Percentiles rank a stretch among this genome's conserved stretches.
Evolutionary conservation across 2,113 vertebrate genomes (phyloP).

Genomic region (Tursiops truncatus): DNA sequence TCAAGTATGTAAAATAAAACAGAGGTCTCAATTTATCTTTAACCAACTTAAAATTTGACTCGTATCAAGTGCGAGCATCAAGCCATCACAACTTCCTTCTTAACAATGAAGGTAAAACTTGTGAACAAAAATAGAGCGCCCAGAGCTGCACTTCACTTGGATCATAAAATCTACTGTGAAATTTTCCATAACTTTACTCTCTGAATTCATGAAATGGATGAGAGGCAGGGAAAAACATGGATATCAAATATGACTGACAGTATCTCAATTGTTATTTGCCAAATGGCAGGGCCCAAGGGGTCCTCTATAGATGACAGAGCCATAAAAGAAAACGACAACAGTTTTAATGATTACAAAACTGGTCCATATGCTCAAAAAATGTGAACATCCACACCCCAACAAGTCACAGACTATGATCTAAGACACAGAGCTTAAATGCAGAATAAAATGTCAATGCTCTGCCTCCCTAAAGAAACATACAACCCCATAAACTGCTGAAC

Average conservation of each 20-base stretch:
- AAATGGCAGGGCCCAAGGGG: background rate
- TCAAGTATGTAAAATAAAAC: background rate
- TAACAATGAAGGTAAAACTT: constrained; percentile 30
- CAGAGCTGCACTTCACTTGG: background rate
- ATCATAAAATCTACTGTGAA: constrained; percentile 1
- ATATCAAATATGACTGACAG: background rate
- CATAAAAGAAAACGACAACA: background rate
- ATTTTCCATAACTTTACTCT: constrained; percentile 50
- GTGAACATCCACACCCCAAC: constrained; percentile 32
- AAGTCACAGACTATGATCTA: constrained; percentile 50
- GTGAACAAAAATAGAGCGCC: background rate
- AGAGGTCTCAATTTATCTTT: background rate
- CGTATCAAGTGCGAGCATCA: background rate
- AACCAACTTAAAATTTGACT: background rate
- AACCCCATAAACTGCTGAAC: constrained; percentile 26
- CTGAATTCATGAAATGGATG: background rate
- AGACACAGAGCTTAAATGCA: constrained; percentile 5
- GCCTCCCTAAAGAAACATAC: constrained; percentile 38
- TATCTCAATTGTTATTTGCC: constrained; percentile 16
- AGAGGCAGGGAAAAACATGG: background rate
- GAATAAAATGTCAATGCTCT: constrained; percentile 35
- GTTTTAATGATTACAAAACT: constrained; percentile 45
- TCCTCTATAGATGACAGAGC: background rate
- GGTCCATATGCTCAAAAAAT: constrained; percentile 12
- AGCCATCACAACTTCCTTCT: background rate